These are phyloP conservation scores for Porites divaricata DNA, from an alignment of 92 coral and sea anemone species.

Conservation along the genomic window DNA sequence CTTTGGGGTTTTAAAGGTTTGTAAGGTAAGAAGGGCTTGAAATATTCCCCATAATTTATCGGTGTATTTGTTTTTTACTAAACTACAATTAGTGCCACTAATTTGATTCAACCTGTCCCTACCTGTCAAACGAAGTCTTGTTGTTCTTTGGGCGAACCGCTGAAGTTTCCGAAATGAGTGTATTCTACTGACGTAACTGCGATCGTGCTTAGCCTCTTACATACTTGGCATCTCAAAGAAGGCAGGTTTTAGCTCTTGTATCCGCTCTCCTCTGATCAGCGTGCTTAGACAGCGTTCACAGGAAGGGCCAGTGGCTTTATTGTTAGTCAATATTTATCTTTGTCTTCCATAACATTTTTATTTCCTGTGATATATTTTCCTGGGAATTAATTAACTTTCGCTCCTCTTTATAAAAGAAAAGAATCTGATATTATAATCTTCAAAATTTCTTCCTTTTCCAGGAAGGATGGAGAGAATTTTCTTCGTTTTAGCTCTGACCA, in stretches of 20 bases:
- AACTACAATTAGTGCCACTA: background rate
- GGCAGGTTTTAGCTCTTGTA: slow-evolving; percentile 33
- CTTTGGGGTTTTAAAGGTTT: slow-evolving; percentile 36
- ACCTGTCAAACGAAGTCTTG: slow-evolving; percentile 37
- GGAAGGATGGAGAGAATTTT: slow-evolving; percentile 69
- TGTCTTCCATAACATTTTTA: slow-evolving; percentile 35
- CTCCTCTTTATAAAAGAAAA: background rate
- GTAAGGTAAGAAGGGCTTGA: slow-evolving; percentile 38
- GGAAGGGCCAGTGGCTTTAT: slow-evolving; percentile 35
- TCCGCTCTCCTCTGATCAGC: slow-evolving; percentile 19
- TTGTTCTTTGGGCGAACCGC: slow-evolving; percentile 30
- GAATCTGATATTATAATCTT: background rate
- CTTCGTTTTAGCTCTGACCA: slow-evolving; percentile 61
- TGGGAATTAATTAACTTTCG: slow-evolving; percentile 16
- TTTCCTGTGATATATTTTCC: slow-evolving; percentile 13
- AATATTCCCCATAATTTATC: background rate
- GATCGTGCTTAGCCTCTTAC: slow-evolving; percentile 31
- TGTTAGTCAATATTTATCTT: slow-evolving; percentile 46
- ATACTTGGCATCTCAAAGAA: slow-evolving; percentile 1
- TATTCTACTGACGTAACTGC: slow-evolving; percentile 46
- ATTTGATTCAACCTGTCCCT: slow-evolving; percentile 38
- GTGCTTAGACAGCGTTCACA: slow-evolving; percentile 41
- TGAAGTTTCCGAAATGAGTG: slow-evolving; percentile 23
- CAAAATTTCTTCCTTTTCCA: slow-evolving; percentile 19
- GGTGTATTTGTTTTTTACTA: background rate